Evolutionary conservation across 2,113 vertebrate genomes (phyloP), one percentile per base, ranked within the genome.

Genomic region (Hemiprocne comata): DNA sequence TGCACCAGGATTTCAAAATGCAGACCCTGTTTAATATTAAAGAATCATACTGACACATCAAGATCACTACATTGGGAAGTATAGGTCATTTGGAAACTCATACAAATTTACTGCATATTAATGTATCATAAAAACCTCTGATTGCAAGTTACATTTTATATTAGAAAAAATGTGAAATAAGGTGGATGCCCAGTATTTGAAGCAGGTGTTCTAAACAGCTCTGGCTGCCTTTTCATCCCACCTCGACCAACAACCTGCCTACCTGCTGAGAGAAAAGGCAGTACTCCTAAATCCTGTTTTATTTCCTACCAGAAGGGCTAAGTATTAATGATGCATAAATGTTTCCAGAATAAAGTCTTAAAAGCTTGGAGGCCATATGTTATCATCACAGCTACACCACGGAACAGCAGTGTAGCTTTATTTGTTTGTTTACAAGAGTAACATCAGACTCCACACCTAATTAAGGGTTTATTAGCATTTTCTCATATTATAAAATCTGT

Each of bases 311-410:
- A 95, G 91, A 95, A 95, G 72, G 79, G 6, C 25, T 71, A 69
- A 90, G 34, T 92, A 92, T 89, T 95, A 94, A 94, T 50, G 91
- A 94, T 91, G 89, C 61, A 90, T 85, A 93, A 95, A 85, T 58
- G 14, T 71, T 96, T 93, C 78, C 86, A 93, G 40, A 62, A 95
- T 36, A 80, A 55, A 69, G 38, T 17, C 84, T 61, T 80, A 78
- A 76, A 87, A 92, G 55, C 74, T 80, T 83, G n/a, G 31, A 89
- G 57, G 33, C 91, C 92, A 76, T 94, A 95, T 95, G 91, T 91
- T 97, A 87, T 53, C 51, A 64, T 76, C 60, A 71, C 24, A 95
- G 78, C 71, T 61, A 90, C 12, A 23, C 48, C 40, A 55, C 9
- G 2, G 40, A 89, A 77, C 5, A 80, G 50, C 91, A 95, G 82